Evolutionary conservation across 1,140 invertebrate genomes (phyloP).

Genomic region (Temnothorax longispinosus): DNA sequence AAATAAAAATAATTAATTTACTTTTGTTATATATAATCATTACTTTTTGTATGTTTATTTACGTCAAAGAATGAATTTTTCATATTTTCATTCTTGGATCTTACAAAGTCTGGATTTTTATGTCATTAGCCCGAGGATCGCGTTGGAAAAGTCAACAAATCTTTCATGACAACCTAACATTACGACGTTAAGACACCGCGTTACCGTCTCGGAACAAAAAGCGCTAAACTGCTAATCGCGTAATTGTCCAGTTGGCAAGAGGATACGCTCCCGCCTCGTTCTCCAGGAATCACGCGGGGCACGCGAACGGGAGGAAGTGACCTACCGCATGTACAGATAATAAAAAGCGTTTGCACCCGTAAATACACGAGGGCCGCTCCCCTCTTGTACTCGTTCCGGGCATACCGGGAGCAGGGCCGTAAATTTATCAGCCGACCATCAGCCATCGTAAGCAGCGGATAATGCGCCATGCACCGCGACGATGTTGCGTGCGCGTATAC

Average conservation of each 20-base stretch:
- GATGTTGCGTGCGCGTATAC: conserved; percentile 30
- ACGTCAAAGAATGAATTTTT: background rate
- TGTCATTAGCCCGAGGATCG: background rate
- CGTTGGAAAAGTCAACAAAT: conserved; percentile 47
- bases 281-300: conserved; percentile 39
- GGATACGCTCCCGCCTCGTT: conserved; percentile 13
- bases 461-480: conserved; percentile 69
- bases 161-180: conserved; percentile 33
- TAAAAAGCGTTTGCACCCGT: conserved; percentile 51
- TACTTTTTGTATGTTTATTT: background rate
- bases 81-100: background rate
- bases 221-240: conserved; percentile 48
- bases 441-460: conserved; percentile 78
- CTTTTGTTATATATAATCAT: background rate
- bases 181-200: conserved; percentile 30
- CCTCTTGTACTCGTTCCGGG: conserved; percentile 39
- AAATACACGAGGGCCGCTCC: conserved; percentile 36
- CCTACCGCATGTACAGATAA: conserved; percentile 53
- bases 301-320: conserved; percentile 54
- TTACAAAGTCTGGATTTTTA: background rate
- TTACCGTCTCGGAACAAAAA: conserved; percentile 38
- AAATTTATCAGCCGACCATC: conserved; percentile 81
- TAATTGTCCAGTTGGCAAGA: conserved; percentile 43
- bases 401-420: conserved; percentile 76
- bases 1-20: background rate